Evolutionary conservation across 2,888 invertebrate genomes (phyloP).

Genomic region (Drosophila limbata): DNA sequence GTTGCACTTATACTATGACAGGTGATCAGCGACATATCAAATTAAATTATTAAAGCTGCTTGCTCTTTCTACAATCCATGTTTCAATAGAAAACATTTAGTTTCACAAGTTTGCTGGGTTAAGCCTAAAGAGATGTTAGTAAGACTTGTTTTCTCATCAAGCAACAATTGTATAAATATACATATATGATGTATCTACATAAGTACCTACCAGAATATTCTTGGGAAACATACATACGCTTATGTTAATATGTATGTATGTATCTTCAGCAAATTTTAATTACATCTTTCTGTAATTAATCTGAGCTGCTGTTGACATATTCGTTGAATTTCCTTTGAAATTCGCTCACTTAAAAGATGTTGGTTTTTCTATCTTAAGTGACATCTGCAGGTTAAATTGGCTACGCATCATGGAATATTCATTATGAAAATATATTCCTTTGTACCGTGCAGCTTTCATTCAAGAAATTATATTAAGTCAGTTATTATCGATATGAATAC

Average conservation of each 20-base stretch:
- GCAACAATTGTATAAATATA: background rate
- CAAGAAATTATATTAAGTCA: background rate
- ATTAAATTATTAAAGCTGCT: no score
- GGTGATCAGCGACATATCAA: no score
- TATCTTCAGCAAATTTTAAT: slow-evolving; percentile 7
- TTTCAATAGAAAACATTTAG: no score
- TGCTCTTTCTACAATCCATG: no score
- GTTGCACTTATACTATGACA: no score
- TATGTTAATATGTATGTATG: background rate
- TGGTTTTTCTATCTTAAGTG: background rate
- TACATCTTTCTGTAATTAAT: slow-evolving; percentile 28
- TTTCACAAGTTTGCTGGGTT: background rate
- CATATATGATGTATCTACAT: background rate
- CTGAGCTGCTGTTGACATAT: slow-evolving; percentile 18
- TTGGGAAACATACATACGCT: no score
- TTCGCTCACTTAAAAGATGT: slow-evolving; percentile 4
- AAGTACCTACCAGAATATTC: no score
- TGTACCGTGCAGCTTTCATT: background rate
- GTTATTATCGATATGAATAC: background rate
- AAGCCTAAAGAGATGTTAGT: background rate
- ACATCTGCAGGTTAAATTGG: slow-evolving; percentile 4
- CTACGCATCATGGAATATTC: slow-evolving; percentile 6
- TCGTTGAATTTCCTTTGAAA: slow-evolving; percentile 24
- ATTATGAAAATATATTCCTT: background rate
- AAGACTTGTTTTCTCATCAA: background rate